Conservation (phyloP, 2,888 invertebrate genomes). For the Cosmia pyralina region DNA sequence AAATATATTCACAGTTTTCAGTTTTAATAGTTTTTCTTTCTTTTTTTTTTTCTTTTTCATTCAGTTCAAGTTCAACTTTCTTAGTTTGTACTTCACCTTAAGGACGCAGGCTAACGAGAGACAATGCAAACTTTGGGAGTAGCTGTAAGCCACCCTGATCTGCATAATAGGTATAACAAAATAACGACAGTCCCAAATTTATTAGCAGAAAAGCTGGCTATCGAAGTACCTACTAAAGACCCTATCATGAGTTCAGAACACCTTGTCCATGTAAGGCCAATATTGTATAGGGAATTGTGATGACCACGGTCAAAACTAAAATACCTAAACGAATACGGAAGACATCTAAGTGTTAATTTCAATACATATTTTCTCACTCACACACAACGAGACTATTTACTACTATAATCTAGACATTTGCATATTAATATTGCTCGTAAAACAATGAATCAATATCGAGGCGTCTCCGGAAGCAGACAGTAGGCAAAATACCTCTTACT, state of each 20-base stretch:
- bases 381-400: neutral
- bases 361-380: neutral
- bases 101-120: too few relatives aligned
- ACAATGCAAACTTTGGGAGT: too few relatives aligned
- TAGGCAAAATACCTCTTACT: slow-evolving; percentile 59
- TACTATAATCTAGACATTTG: slow-evolving; percentile 31
- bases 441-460: slow-evolving; percentile 78
- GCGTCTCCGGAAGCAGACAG: slow-evolving; percentile 66
- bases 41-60: too few relatives aligned
- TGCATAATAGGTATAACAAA: too few relatives aligned
- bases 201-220: neutral
- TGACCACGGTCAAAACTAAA: neutral
- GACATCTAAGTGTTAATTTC: neutral
- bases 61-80: too few relatives aligned
- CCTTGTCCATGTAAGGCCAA: too few relatives aligned
- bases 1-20: too few relatives aligned
- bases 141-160: too few relatives aligned
- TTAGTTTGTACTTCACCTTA: too few relatives aligned
- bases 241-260: neutral
- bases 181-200: too few relatives aligned
- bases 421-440: slow-evolving; percentile 59
- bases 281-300: too few relatives aligned
- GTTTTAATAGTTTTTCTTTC: too few relatives aligned
- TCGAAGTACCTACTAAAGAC: neutral
- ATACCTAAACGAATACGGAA: neutral